A percentile compares a stretch with the other conserved stretches of the same genome.
Evolutionary conservation across 2,888 invertebrate species (phyloP).

Genomic region (Xanthorhoe designata): DNA sequence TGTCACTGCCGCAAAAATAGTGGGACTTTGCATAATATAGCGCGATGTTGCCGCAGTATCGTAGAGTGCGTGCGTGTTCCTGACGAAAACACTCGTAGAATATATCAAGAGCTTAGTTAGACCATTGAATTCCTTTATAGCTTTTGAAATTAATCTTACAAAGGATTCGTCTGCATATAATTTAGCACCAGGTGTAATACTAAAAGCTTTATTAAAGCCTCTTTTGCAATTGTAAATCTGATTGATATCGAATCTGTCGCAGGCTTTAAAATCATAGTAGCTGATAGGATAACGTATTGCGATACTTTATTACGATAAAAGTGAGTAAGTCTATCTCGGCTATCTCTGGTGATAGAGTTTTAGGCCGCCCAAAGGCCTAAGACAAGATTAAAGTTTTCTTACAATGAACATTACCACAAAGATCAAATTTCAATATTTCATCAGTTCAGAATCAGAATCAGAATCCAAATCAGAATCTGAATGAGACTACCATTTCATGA

Average conservation of each 20-base stretch:
- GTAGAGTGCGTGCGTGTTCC: conserved; percentile 21
- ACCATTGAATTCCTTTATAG: not conserved
- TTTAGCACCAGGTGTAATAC: not conserved
- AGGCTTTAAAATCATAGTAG: not conserved
- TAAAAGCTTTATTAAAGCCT: not conserved
- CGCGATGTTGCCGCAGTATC: conserved; percentile 20
- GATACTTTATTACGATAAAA: too few species aligned
- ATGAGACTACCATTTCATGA: too few species aligned
- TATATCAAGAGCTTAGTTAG: conserved; percentile 12
- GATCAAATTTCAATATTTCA: too few species aligned
- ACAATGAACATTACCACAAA: too few species aligned
- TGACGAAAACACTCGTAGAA: conserved; percentile 5
- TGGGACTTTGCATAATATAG: conserved; percentile 43
- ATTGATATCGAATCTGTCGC: not conserved
- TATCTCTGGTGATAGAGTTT: too few species aligned
- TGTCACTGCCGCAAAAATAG: conserved; percentile 43
- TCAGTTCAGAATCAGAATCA: too few species aligned
- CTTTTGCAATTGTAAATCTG: not conserved
- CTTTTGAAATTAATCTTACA: not conserved
- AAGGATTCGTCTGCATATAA: not conserved
- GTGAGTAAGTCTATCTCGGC: too few species aligned
- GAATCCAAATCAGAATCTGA: too few species aligned
- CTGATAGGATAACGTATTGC: not conserved
- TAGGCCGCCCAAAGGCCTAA: too few species aligned
- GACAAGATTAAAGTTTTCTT: too few species aligned